Evolutionary conservation across 2,797 vertebrate genomes (phyloP).

Genomic region (Brotula barbata): DNA sequence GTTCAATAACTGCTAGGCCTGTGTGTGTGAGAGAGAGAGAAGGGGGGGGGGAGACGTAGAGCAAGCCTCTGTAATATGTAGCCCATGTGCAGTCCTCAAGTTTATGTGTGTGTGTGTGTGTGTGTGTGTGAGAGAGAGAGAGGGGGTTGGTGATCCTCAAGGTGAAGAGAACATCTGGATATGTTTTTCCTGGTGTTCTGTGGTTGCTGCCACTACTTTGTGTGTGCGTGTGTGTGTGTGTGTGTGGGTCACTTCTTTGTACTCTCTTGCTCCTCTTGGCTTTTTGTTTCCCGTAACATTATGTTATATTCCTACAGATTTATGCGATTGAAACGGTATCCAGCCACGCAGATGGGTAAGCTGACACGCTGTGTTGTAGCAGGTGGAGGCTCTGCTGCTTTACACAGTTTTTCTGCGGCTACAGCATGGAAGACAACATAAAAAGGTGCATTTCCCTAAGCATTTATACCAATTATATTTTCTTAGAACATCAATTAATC

Average conservation of each 20-base stretch:
- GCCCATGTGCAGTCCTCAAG: constrained; percentile 44
- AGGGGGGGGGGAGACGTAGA: constrained; percentile 38
- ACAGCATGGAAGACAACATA: background rate
- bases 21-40: constrained; percentile 31
- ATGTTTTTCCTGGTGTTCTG: constrained; percentile 74
- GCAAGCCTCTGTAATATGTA: constrained; percentile 56
- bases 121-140: constrained; percentile 12
- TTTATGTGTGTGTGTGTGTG: constrained; percentile 12
- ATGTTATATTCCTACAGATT: constrained; percentile 33
- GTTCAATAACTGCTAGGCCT: constrained; percentile 46
- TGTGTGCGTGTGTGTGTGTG: constrained; percentile 48
- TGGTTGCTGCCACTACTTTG: constrained; percentile 45
- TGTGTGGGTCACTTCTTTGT: constrained; percentile 50
- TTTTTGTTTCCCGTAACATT: constrained; percentile 42
- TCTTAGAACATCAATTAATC: constrained; percentile 35
- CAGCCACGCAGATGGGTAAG: background rate
- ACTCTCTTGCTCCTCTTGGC: constrained; percentile 27
- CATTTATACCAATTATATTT: constrained; percentile 21
- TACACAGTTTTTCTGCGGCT: constrained; percentile 1
- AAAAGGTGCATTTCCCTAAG: constrained; percentile 14
- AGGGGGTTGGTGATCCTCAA: constrained; percentile 64
- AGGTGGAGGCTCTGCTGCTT: constrained; percentile 29
- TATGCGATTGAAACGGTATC: constrained; percentile 31
- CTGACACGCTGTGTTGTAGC: constrained; percentile 5
- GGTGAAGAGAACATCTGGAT: constrained; percentile 76